phyloP scores from a whole-genome alignment of 2,888 invertebrate genomes.

The Oscheius myriophilus region DNA sequence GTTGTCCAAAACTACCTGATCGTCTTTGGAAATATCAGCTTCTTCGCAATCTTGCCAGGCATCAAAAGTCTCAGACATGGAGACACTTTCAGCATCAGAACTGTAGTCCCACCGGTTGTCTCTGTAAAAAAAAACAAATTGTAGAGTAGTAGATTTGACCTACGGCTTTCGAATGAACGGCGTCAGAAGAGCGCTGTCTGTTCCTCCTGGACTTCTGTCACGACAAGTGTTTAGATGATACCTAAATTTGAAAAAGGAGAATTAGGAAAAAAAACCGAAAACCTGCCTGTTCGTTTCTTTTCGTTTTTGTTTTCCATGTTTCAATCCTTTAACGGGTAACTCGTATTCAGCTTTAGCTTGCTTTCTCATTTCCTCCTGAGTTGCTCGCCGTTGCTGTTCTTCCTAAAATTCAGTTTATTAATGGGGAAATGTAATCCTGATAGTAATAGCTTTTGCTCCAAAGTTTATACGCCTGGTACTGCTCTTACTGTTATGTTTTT shows the following conservation, averaged over 20 bases:
- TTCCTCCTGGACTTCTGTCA: conserved; percentile 59
- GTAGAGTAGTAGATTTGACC: background rate
- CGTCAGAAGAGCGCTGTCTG: conserved; percentile 49
- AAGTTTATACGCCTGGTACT: background rate
- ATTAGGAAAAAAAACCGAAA: background rate
- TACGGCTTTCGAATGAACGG: conserved; percentile 40
- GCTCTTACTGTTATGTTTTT: background rate
- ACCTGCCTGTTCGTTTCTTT: conserved; percentile 27
- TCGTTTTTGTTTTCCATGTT: conserved; percentile 44
- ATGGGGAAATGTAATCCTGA: background rate
- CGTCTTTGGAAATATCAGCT: conserved; percentile 37
- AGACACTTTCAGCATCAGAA: conserved; percentile 38
- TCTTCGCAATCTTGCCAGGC: conserved; percentile 34
- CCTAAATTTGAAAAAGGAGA: no score
- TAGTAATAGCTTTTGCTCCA: background rate
- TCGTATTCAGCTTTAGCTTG: conserved; percentile 37
- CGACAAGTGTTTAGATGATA: conserved; percentile 43
- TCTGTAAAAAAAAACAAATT: background rate
- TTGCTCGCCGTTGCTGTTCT: conserved; percentile 47
- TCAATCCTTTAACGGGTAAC: conserved; percentile 45
- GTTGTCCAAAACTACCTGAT: conserved; percentile 33
- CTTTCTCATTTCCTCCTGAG: conserved; percentile 47
- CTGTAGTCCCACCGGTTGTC: conserved; percentile 17
- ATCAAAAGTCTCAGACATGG: conserved; percentile 40
- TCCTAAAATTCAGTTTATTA: conserved; percentile 34